A percentile compares a stretch with the other conserved stretches of the same genome.
These are phyloP conservation scores for Ammodytes dubius DNA, from an alignment of 2,113 vertebrate genomes.

Conservation along the genomic window DNA sequence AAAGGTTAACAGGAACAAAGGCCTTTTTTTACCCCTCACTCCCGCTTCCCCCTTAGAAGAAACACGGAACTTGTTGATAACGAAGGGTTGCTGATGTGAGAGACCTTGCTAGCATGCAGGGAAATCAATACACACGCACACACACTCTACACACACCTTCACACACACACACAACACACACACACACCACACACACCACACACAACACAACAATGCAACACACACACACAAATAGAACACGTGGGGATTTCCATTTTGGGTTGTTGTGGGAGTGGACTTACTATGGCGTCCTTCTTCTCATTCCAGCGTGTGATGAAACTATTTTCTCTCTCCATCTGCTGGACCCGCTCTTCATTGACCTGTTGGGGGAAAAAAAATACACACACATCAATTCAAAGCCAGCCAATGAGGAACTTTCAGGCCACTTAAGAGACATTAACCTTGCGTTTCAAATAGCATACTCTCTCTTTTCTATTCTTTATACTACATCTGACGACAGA, in stretches of 20 bases:
- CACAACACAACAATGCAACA: conserved; percentile 8
- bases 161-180: conserved; percentile 10
- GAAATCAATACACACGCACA: conserved; percentile 42
- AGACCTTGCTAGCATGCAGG: conserved; percentile 36
- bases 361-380: conserved; percentile 74
- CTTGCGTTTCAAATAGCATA: no score
- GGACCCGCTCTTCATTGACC: conserved; percentile 95
- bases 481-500: no score
- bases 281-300: conserved; percentile 95
- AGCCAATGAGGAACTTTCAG: conserved; percentile 4
- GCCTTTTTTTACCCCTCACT: conserved; percentile 31
- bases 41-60: conserved; percentile 19
- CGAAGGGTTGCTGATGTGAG: conserved; percentile 47
- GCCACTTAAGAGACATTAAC: conserved; percentile 4
- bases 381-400: conserved; percentile 11
- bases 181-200: conserved; percentile 23
- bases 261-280: conserved; percentile 73
- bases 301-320: conserved; percentile 97
- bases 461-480: no score
- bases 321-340: conserved; percentile 98
- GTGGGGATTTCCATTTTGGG: conserved; percentile 55
- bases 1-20: conserved; percentile 77
- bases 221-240: conserved; percentile 33
- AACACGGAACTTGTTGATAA: conserved; percentile 58
- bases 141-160: conserved; percentile 7